Evolutionary conservation across 2,888 invertebrate genomes (phyloP).

Genomic region (Quadroppia sp.): DNA sequence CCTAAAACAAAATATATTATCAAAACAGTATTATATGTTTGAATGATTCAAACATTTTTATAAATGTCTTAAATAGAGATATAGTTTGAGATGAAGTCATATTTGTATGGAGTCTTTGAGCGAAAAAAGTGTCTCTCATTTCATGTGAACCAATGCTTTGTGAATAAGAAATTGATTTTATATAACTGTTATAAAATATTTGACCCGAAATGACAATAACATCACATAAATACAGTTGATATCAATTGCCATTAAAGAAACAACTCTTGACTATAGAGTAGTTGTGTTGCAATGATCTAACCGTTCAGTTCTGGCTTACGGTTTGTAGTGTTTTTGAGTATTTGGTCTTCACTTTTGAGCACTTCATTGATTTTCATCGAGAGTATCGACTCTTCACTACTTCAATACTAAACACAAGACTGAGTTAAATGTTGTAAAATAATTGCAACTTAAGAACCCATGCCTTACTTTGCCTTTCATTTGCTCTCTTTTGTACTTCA

Average conservation of each 20-base stretch:
- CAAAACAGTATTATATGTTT: background rate
- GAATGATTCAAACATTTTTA: background rate
- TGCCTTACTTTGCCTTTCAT: slow-evolving; percentile 17
- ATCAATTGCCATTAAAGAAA: slow-evolving; percentile 34
- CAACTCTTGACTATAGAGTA: background rate
- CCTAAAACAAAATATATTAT: background rate
- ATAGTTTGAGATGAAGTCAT: background rate
- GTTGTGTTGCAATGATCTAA: background rate
- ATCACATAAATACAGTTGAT: background rate
- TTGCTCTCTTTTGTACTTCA: slow-evolving; percentile 21
- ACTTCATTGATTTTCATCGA: slow-evolving; percentile 36
- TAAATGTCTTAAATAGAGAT: background rate
- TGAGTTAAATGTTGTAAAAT: slow-evolving; percentile 36
- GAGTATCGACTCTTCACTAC: slow-evolving; percentile 2
- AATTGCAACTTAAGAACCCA: slow-evolving; percentile 34
- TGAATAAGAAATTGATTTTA: slow-evolving; percentile 22
- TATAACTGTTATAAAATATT: background rate
- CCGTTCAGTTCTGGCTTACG: background rate
- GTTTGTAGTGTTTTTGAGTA: background rate
- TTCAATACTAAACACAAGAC: background rate
- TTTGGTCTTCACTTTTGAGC: slow-evolving; percentile 21
- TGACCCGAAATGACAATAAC: slow-evolving; percentile 37
- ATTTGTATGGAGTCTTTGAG: background rate
- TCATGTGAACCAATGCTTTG: background rate
- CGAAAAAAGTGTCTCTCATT: background rate